phyloP scores from a whole-genome alignment of 1,140 invertebrate genomes.

The Berghia stephanieae region DNA sequence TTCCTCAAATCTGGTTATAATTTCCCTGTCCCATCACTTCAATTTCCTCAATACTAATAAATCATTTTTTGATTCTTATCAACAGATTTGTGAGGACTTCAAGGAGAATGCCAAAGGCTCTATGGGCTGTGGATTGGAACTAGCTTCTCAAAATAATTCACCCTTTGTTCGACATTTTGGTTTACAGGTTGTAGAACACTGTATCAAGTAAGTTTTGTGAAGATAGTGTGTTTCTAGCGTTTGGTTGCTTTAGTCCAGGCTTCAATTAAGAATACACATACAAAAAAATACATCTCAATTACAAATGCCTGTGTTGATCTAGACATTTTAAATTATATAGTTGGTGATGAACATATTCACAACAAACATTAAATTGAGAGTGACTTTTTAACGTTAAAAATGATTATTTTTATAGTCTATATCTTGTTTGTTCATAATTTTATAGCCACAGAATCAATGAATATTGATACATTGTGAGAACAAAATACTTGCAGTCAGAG shows the following conservation, averaged over 20 bases:
- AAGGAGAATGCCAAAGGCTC: conserved; percentile 83
- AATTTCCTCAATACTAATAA: background rate
- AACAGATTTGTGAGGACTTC: conserved; percentile 62
- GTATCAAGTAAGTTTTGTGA: conserved; percentile 75
- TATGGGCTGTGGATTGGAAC: conserved; percentile 82
- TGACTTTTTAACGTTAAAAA: too few relatives aligned
- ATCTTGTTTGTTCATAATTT: too few relatives aligned
- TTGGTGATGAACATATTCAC: too few relatives aligned
- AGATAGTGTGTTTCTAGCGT: conserved; percentile 9
- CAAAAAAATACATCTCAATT: background rate
- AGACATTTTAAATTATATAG: too few relatives aligned
- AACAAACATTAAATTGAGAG: too few relatives aligned
- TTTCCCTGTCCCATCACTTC: background rate
- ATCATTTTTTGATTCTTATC: conserved; percentile 1
- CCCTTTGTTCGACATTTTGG: conserved; percentile 87
- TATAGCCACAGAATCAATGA: too few relatives aligned
- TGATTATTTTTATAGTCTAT: too few relatives aligned
- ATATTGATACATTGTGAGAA: too few relatives aligned
- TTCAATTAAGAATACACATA: background rate
- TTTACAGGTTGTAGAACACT: conserved; percentile 88
- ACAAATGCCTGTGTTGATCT: too few relatives aligned
- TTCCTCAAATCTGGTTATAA: background rate
- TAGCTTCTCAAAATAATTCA: conserved; percentile 78
- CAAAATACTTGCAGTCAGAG: too few relatives aligned
- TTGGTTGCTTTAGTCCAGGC: background rate